phyloP scores from a whole-genome alignment of 2,113 vertebrate genomes.

The Emydocephalus ijimae region DNA sequence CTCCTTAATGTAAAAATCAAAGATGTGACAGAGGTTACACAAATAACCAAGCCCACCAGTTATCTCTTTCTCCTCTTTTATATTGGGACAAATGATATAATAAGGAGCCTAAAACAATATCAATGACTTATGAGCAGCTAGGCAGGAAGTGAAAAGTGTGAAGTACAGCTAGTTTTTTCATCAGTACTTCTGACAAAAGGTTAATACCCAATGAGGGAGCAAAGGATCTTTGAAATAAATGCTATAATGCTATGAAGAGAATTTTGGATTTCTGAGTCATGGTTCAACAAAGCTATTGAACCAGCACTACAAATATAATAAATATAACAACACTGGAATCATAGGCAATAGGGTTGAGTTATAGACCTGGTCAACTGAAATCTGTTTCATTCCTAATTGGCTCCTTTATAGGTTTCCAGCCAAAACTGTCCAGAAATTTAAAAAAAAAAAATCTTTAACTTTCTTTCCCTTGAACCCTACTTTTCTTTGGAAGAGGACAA shows the following conservation, averaged over 20 bases:
- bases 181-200: neutral
- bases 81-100: neutral
- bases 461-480: neutral
- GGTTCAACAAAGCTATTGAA: neutral
- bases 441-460: neutral
- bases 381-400: neutral
- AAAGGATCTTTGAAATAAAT: neutral
- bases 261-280: neutral
- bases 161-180: neutral
- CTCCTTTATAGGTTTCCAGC: neutral
- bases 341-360: neutral
- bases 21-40: neutral
- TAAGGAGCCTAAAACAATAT: neutral
- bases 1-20: neutral
- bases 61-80: neutral
- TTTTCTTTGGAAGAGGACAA: neutral
- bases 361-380: neutral
- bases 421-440: neutral
- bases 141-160: neutral
- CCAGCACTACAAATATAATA: neutral
- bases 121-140: neutral
- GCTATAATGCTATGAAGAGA: neutral
- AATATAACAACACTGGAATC: neutral
- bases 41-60: neutral
- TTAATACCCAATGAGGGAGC: neutral